Evolutionary conservation across 2,113 vertebrate species (phyloP).

Genomic region (Pseudolaguvia tuberculata): DNA sequence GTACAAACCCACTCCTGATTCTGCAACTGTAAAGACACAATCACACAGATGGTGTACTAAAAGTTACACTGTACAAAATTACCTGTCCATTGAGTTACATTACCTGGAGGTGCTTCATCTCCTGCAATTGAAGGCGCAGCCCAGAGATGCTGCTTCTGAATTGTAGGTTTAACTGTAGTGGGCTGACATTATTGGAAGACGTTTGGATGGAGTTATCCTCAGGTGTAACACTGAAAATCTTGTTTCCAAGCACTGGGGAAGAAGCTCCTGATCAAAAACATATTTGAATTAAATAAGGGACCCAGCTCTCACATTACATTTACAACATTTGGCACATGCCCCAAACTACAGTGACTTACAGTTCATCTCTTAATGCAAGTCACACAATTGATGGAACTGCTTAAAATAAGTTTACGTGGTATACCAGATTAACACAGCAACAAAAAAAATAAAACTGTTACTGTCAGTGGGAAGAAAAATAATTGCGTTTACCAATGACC

Average conservation of each 20-base stretch:
- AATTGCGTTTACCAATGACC: too few relatives aligned
- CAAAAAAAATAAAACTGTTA: too few relatives aligned
- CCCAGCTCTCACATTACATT: not conserved
- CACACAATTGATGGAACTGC: too few relatives aligned
- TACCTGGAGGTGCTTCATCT: slow-evolving; percentile 93
- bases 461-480: too few relatives aligned
- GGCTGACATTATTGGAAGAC: slow-evolving; percentile 39
- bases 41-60: not conserved
- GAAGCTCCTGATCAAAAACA: slow-evolving; percentile 64
- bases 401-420: too few relatives aligned
- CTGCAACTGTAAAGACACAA: slow-evolving; percentile 79
- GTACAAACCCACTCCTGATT: slow-evolving; percentile 86
- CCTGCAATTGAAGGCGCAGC: slow-evolving; percentile 85
- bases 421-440: too few relatives aligned
- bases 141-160: slow-evolving; percentile 83
- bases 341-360: too few relatives aligned
- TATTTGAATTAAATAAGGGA: not conserved
- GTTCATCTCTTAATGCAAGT: too few relatives aligned
- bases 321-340: too few relatives aligned
- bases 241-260: slow-evolving; percentile 66
- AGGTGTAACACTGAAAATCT: slow-evolving; percentile 51
- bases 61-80: not conserved
- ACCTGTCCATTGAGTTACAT: not conserved
- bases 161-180: slow-evolving; percentile 76
- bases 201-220: slow-evolving; percentile 59